Conservation (phyloP, 2,113 vertebrate species). For the Oncorhynchus masou region DNA sequence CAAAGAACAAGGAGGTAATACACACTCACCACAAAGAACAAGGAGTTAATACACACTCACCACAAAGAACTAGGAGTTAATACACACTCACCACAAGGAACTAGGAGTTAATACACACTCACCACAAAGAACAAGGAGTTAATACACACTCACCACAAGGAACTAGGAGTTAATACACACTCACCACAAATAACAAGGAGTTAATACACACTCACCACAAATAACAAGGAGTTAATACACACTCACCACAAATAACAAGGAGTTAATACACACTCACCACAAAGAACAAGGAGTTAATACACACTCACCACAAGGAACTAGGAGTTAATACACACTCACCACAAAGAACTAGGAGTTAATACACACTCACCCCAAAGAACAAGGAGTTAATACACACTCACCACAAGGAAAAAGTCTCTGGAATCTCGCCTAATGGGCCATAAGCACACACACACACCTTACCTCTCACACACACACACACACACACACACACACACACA, state of each 20-base stretch:
- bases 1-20: too few species aligned
- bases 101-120: too few species aligned
- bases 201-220: conserved; percentile 10
- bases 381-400: background rate
- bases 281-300: conserved; percentile 35
- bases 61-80: too few species aligned
- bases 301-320: conserved; percentile 4
- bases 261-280: conserved; percentile 32
- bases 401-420: conserved; percentile 23
- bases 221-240: background rate
- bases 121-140: conserved; percentile 39
- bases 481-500: conserved; percentile 1
- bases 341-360: conserved; percentile 43
- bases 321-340: conserved; percentile 26
- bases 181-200: background rate
- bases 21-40: too few species aligned
- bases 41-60: too few species aligned
- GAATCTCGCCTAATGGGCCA: too few species aligned
- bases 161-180: too few species aligned
- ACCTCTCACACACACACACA: background rate
- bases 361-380: background rate
- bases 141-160: background rate
- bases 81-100: too few species aligned
- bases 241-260: conserved; percentile 19
- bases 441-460: background rate